These are phyloP conservation scores for Rhombomys opimus DNA, from an alignment of 2,113 vertebrate genomes.

Conservation along the genomic window DNA sequence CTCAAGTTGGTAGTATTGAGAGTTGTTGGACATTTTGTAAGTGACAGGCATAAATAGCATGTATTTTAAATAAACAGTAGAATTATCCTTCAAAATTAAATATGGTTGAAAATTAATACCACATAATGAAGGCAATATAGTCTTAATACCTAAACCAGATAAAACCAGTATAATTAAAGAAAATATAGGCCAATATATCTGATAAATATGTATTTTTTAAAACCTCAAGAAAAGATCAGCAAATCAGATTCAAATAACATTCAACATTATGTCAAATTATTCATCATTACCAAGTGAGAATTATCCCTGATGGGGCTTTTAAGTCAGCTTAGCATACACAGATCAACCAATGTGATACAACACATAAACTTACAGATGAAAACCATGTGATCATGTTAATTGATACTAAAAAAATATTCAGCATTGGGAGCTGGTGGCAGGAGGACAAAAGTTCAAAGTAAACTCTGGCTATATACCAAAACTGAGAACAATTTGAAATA, in stretches of 20 bases:
- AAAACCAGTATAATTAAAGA: background rate
- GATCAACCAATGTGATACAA: background rate
- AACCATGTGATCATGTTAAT: background rate
- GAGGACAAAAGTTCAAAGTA: background rate
- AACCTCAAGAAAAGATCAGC: background rate
- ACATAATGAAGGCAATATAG: background rate
- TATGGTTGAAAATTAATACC: background rate
- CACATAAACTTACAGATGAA: background rate
- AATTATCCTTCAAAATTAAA: background rate
- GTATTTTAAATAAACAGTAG: background rate
- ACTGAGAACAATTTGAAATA: background rate
- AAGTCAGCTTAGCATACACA: background rate
- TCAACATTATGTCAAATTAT: background rate
- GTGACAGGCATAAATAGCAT: background rate
- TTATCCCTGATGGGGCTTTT: background rate
- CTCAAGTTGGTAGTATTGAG: background rate
- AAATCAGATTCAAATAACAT: background rate
- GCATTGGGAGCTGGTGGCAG: background rate
- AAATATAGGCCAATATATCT: background rate
- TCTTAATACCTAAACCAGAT: background rate
- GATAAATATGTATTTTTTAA: background rate
- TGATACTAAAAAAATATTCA: background rate
- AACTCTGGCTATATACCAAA: background rate
- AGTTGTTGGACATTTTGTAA: background rate
- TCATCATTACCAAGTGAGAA: background rate